phyloP scores from a whole-genome alignment of 2,888 invertebrate genomes.

The Lagria hirta region DNA sequence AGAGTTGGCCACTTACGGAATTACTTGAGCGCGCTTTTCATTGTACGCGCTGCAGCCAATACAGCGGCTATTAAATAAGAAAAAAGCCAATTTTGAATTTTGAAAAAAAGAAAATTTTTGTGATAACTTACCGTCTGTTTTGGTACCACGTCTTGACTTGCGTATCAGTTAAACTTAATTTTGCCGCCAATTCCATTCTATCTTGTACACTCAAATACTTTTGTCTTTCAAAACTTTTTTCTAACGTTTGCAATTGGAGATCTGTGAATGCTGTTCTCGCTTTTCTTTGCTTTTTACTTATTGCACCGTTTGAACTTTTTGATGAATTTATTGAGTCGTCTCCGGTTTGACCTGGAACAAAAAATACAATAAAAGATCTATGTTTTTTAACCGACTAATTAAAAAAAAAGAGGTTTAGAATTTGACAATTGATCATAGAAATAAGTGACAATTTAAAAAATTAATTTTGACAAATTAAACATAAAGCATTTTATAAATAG shows the following conservation, averaged over 20 bases:
- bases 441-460: too few relatives aligned
- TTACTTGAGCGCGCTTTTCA: too few relatives aligned
- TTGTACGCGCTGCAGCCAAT: too few relatives aligned
- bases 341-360: conserved; percentile 75
- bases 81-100: too few relatives aligned
- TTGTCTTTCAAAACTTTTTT: conserved; percentile 95
- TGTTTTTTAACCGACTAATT: background rate
- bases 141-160: conserved; percentile 99
- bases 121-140: conserved; percentile 81
- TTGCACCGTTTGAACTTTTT: conserved; percentile 56
- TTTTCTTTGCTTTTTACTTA: conserved; percentile 93
- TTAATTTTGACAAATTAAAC: too few relatives aligned
- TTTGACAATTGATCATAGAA: too few relatives aligned
- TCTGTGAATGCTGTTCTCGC: conserved; percentile 98
- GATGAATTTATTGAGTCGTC: conserved; percentile 73
- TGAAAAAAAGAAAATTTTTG: background rate
- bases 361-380: conserved; percentile 8
- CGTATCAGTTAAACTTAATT: conserved; percentile 94
- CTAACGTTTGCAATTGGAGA: conserved; percentile 93
- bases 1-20: too few relatives aligned
- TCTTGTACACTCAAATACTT: conserved; percentile 97
- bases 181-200: conserved; percentile 96
- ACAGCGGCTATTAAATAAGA: too few relatives aligned
- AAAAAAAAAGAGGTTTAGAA: too few relatives aligned
- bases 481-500: too few relatives aligned